Base-by-base conservation (phyloP, 2,113 vertebrate species). In the Corythoichthys intestinalis region DNA sequence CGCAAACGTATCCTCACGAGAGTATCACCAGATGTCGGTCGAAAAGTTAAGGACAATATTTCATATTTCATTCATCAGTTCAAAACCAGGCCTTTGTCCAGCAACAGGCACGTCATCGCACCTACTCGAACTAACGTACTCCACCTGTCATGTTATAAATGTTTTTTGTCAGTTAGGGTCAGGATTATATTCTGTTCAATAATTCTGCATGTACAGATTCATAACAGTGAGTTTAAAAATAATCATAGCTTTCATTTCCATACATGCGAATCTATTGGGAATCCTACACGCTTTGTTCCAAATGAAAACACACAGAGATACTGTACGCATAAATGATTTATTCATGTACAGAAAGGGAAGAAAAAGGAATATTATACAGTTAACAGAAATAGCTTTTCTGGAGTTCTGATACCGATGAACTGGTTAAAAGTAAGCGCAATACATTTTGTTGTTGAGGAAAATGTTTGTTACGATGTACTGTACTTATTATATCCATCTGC, bases 31-130 rank as follows among this genome's bases (percentile, higher is more conserved):
- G 60, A 63, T 63, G 60, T 63, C 60, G 41, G 4, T 41, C 3
- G 2, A 14, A 63, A 47, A 63, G 41, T 34, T 6, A 63, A 47
- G 11, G 20, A 47, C 61, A 8, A 47, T 63, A 14, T 63, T 63
- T 63, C 60, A 63, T 46, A 46, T 63, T 63, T 63, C 60, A 63
- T 63, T 63, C 60, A 47, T 6, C 39, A 1, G 17, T 62, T 62
- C 39, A 12, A 46, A 28, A 17, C 10, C 17, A 9, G 41, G 1
- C 10, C 1, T 4, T 1, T 3, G 41, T 47, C 41, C 41, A 46
- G 41, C 39, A 63, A 34, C 41, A 63, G 59, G 60, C n/a, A 20
- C n/a, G 39, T 62, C 17, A 63, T 46, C 41, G 41, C 41, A 47
- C 41, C 39, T 62, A n/a, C n/a, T 41, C 15, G 15, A 59, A 37